These are phyloP conservation scores for Rapana venosa DNA, from an alignment of 2,888 invertebrate species.

Conservation along the genomic window DNA sequence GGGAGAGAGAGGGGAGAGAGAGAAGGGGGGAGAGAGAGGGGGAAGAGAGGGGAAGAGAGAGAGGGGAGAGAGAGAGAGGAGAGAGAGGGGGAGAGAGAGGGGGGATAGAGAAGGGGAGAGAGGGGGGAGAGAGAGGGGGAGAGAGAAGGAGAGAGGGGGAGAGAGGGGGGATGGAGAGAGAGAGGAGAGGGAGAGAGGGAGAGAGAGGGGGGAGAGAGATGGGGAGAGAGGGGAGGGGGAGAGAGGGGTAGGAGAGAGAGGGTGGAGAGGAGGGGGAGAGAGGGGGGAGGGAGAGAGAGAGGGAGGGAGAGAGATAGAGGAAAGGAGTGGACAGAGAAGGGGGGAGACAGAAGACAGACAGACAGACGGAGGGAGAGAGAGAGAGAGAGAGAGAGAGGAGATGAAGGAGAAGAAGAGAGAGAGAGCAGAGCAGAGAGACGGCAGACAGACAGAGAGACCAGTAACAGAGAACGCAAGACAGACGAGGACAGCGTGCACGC, in stretches of 20 bases:
- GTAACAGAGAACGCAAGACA: no score
- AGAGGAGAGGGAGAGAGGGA: background rate
- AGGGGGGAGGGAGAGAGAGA: background rate
- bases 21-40: background rate
- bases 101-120: no score
- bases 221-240: background rate
- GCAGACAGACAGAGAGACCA: no score
- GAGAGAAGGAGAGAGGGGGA: background rate
- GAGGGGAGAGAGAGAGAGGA: no score
- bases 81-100: no score
- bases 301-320: background rate
- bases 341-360: background rate
- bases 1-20: background rate
- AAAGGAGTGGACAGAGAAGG: background rate
- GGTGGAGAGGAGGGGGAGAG: background rate
- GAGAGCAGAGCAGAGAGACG: background rate
- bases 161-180: background rate
- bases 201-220: background rate
- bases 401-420: background rate
- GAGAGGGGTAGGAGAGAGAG: background rate
- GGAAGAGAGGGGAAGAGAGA: background rate
- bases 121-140: background rate
- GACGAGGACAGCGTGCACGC: no score
- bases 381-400: constrained; percentile 11
- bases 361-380: background rate